A percentile compares a stretch with the other conserved stretches of the same genome.
phyloP scores from a whole-genome alignment of 2,113 vertebrate genomes.

The Vicugna pacos region DNA sequence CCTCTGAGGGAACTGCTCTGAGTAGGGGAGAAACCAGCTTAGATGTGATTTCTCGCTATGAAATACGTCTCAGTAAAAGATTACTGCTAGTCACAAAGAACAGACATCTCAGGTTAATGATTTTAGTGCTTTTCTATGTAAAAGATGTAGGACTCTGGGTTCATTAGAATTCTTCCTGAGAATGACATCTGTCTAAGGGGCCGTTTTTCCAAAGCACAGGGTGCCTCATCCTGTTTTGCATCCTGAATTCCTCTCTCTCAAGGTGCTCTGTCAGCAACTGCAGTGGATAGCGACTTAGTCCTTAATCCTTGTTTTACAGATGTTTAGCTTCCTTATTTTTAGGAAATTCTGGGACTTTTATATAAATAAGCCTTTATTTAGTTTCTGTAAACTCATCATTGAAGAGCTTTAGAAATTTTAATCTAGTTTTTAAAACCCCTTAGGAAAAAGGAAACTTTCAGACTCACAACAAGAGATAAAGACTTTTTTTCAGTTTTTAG shows the following conservation, averaged over 20 bases:
- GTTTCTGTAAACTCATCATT: not conserved
- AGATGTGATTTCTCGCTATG: not conserved
- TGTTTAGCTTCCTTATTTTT: conserved; percentile 21
- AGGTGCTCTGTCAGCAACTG: not conserved
- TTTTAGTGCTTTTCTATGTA: not conserved
- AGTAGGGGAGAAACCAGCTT: not conserved
- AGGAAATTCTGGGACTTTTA: not conserved
- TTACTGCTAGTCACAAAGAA: not conserved
- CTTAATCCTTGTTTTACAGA: not conserved
- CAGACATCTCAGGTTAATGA: not conserved
- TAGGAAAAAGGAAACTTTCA: not conserved
- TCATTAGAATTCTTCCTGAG: not conserved
- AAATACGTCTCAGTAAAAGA: not conserved
- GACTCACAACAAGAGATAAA: not conserved
- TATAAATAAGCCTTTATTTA: not conserved
- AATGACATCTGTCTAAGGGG: not conserved
- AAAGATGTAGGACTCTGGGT: not conserved
- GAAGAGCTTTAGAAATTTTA: conserved; percentile 5
- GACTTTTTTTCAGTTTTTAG: not conserved
- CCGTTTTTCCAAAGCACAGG: not conserved
- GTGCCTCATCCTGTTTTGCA: not conserved
- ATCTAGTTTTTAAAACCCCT: not conserved
- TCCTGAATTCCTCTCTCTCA: not conserved
- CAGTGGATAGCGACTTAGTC: not conserved
- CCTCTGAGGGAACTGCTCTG: not conserved